phyloP scores from a whole-genome alignment of 2,797 vertebrate species.

The Nyctalus aviator region DNA sequence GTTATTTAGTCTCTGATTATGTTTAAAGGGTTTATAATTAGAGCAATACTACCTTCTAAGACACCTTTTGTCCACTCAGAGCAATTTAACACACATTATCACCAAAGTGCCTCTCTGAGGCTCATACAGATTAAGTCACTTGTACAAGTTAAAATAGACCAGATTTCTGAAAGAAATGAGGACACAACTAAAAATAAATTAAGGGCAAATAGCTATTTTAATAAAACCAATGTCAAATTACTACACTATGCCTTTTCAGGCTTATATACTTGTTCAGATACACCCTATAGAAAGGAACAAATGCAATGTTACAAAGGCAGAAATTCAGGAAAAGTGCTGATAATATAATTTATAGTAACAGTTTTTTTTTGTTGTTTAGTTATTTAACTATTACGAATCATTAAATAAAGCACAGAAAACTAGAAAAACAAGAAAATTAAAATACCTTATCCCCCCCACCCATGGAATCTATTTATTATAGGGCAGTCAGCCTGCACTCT shows the following conservation, averaged over 20 bases:
- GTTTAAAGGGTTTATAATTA: constrained; percentile 60
- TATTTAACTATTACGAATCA: constrained; percentile 34
- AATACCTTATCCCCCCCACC: neutral
- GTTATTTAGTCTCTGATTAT: constrained; percentile 45
- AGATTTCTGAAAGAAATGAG: constrained; percentile 36
- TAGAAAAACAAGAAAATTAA: neutral
- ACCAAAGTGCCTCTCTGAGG: constrained; percentile 17
- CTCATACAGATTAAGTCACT: neutral
- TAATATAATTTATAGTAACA: constrained; percentile 1
- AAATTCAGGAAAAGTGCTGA: neutral
- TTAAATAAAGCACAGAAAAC: constrained; percentile 4
- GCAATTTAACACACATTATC: constrained; percentile 42
- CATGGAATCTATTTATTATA: neutral
- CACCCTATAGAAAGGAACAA: neutral
- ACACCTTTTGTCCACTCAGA: constrained; percentile 44
- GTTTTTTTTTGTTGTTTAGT: neutral
- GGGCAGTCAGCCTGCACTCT: neutral
- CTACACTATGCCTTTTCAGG: neutral
- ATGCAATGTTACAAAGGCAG: neutral
- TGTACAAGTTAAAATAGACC: constrained; percentile 22
- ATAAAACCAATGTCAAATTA: constrained; percentile 39
- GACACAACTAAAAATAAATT: constrained; percentile 54
- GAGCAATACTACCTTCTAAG: constrained; percentile 21
- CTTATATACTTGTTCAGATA: neutral
- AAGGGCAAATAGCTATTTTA: constrained; percentile 47